phyloP scores from a whole-genome alignment of 2,797 vertebrate genomes.

The Mormyrus hasselquistii region DNA sequence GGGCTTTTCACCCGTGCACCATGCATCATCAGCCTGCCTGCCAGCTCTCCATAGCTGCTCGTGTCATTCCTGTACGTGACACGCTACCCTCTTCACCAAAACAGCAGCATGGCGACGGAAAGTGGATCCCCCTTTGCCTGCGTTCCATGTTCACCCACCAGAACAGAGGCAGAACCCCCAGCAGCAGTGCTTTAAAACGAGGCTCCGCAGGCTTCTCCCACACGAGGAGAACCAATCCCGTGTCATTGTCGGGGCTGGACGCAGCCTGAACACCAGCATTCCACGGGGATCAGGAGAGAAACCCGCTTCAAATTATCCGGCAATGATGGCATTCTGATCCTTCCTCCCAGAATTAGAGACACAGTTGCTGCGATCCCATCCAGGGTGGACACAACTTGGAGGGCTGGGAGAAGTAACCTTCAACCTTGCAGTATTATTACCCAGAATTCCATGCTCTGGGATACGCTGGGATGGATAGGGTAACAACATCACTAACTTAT shows the following conservation, averaged over 20 bases:
- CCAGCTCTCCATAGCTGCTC: slow-evolving; percentile 11
- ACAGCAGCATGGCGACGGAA: slow-evolving; percentile 39
- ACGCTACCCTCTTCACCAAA: slow-evolving; percentile 47
- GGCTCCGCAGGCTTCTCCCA: slow-evolving; percentile 5
- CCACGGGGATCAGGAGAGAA: slow-evolving; percentile 47
- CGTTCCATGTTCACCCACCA: neutral
- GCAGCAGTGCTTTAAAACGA: neutral
- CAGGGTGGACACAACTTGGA: neutral
- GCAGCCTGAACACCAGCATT: neutral
- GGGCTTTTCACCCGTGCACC: neutral
- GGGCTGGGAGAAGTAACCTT: neutral
- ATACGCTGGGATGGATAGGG: neutral
- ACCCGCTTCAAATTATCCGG: slow-evolving; percentile 43
- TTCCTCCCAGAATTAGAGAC: slow-evolving; percentile 55
- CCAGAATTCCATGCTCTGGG: neutral
- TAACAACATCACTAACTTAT: neutral
- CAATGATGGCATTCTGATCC: slow-evolving; percentile 52
- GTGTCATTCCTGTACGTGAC: slow-evolving; percentile 35
- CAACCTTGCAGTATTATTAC: neutral
- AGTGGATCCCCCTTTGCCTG: slow-evolving; percentile 29
- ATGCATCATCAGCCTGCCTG: neutral
- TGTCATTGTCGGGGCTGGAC: neutral
- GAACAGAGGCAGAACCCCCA: slow-evolving; percentile 9
- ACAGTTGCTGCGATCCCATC: neutral
- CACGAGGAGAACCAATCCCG: neutral